Evolutionary conservation across 2,888 invertebrate genomes (phyloP), one percentile per base, ranked within the genome.

Genomic region (Malthinus seriepunctatus): DNA sequence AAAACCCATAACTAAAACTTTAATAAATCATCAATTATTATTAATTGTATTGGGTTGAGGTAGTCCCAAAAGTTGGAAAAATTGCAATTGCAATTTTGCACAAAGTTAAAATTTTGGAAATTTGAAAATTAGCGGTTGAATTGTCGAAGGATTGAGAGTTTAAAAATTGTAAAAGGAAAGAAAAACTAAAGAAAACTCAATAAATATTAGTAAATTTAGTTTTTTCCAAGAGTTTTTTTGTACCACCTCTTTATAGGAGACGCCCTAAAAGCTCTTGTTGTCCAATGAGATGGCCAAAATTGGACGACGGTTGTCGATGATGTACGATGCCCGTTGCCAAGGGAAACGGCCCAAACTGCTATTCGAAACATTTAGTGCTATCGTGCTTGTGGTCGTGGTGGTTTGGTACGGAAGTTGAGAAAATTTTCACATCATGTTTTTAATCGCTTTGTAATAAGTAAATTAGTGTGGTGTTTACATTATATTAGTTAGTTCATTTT

Each of bases 311-410:
- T 11, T 3, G 11, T n/a, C 79, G 79, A 72, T 57, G 14, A 12
- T 42, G 6, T 12, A 50, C 79, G 79, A 79, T 55, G 35, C 42
- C 53, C 67, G 79, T 79, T 79, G 78, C 78, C 71, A 78, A 71
- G 79, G 79, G 79, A 73, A 73, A 79, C 79, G 74, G 69, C 70
- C 68, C 71, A 72, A 76, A 73, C 75, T 70, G 69, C 71, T 66
- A 71, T 70, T 72, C 69, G 72, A 70, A 74, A 75, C 76, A 74
- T 69, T 78, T 76, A 79, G 79, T 79, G 71, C 72, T 74, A 70
- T 73, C 78, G 78, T 74, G 78, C 75, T 73, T 71, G 71, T 72
- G 74, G 70, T 66, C 73, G 76, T 72, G 76, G 69, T 69, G 66
- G 71, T 74, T 71, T 69, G 58, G 61, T 57, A 65, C 56, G 48